These are phyloP conservation scores for Stenichneumon culpator DNA, from an alignment of 2,888 invertebrate species.

Conservation along the genomic window DNA sequence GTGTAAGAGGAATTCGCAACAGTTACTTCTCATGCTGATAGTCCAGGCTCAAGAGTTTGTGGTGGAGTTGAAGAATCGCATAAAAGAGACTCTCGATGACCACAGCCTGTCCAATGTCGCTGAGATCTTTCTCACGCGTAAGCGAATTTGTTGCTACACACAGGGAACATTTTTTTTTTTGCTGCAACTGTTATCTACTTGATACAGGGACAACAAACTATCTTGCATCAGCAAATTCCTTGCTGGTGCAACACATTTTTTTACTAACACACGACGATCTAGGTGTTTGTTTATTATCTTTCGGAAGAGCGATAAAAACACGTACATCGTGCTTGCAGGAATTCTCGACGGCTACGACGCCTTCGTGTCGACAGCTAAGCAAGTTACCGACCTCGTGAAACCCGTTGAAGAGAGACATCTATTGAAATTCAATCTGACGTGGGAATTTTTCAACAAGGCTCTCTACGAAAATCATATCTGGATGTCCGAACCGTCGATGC, in stretches of 20 bases:
- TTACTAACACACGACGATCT: no score
- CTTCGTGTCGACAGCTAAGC: conserved; percentile 87
- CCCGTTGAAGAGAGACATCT: conserved; percentile 88
- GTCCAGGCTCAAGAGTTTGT: conserved; percentile 89
- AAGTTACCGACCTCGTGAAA: conserved; percentile 87
- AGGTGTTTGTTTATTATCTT: background rate
- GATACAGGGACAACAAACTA: no score
- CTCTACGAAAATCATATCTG: conserved; percentile 87
- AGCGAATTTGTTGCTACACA: conserved; percentile 56
- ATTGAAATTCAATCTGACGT: conserved; percentile 88
- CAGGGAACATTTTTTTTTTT: background rate
- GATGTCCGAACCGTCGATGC: conserved; percentile 86
- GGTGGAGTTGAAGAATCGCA: conserved; percentile 88
- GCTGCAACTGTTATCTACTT: background rate
- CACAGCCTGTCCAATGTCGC: conserved; percentile 86
- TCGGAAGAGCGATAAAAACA: conserved; percentile 13
- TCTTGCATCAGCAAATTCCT: no score
- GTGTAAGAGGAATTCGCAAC: conserved; percentile 88
- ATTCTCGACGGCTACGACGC: conserved; percentile 89
- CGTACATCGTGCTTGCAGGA: conserved; percentile 81
- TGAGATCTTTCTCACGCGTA: conserved; percentile 86
- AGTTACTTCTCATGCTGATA: conserved; percentile 88
- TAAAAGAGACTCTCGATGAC: conserved; percentile 86
- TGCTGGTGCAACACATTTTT: no score
- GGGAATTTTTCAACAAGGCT: conserved; percentile 90